These are phyloP conservation scores for Leucosticte australis DNA, from an alignment of 2,113 vertebrate species.

Conservation along the genomic window DNA sequence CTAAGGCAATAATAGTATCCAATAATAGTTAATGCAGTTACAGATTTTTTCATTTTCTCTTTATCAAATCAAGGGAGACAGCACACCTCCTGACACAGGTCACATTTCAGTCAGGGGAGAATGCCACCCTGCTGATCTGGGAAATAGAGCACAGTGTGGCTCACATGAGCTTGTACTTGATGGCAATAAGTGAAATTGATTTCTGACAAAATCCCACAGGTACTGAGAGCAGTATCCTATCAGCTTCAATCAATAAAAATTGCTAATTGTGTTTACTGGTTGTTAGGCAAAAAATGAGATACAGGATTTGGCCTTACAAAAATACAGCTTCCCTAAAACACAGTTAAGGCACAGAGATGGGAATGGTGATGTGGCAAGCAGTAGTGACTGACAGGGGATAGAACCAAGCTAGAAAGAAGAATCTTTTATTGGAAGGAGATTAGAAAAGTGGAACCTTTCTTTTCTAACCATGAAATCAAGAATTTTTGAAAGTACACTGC, in stretches of 20 bases:
- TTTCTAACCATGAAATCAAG: background rate
- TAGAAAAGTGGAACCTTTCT: background rate
- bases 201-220: background rate
- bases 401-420: background rate
- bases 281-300: background rate
- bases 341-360: background rate
- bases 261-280: background rate
- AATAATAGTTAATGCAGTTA: background rate
- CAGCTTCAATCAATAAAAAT: background rate
- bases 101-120: background rate
- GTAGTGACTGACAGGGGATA: background rate
- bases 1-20: background rate
- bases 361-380: rapidly evolving
- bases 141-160: background rate
- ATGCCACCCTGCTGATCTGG: background rate
- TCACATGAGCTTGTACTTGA: background rate
- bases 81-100: background rate
- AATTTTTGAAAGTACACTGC: background rate
- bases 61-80: background rate
- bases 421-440: background rate
- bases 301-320: background rate
- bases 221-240: background rate
- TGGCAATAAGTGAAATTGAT: background rate
- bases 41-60: background rate
- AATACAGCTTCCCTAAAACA: background rate